phyloP scores from a whole-genome alignment of 2,888 invertebrate species.

The Leistus spinibarbis region DNA sequence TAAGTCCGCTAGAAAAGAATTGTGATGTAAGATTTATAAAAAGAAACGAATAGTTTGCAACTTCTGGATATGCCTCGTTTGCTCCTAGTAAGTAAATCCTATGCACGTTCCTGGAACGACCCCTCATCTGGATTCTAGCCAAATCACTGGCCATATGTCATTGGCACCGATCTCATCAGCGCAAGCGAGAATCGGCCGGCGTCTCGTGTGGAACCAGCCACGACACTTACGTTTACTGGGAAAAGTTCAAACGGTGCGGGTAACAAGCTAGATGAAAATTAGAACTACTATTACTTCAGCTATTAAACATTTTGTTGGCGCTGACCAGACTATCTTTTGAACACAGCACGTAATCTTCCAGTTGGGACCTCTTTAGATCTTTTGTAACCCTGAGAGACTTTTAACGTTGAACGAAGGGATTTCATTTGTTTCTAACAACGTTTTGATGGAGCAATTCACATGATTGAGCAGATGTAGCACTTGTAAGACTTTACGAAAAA shows the following conservation, averaged over 20 bases:
- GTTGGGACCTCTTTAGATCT: background rate
- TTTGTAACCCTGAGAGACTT: background rate
- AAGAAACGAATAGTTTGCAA: too few relatives aligned
- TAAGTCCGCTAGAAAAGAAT: too few relatives aligned
- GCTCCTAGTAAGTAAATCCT: background rate
- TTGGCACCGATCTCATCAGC: conserved; percentile 34
- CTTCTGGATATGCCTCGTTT: background rate
- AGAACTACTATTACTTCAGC: conserved; percentile 34
- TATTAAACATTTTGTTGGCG: conserved; percentile 37
- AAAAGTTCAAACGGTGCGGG: conserved; percentile 32
- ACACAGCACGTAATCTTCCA: conserved; percentile 27
- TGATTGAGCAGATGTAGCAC: background rate
- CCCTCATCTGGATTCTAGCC: conserved; percentile 32
- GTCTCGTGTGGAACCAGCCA: background rate
- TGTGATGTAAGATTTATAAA: too few relatives aligned
- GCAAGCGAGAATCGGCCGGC: background rate
- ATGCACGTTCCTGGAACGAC: background rate
- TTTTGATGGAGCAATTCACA: background rate
- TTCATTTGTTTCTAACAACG: background rate
- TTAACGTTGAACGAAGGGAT: background rate
- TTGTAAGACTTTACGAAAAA: too few relatives aligned
- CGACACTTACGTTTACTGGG: conserved; percentile 24
- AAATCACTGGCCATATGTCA: conserved; percentile 40
- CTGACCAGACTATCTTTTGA: conserved; percentile 3
- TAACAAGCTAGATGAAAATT: conserved; percentile 36